Base-by-base conservation (phyloP, 2,113 vertebrate genomes). In the Cepphus grylle region DNA sequence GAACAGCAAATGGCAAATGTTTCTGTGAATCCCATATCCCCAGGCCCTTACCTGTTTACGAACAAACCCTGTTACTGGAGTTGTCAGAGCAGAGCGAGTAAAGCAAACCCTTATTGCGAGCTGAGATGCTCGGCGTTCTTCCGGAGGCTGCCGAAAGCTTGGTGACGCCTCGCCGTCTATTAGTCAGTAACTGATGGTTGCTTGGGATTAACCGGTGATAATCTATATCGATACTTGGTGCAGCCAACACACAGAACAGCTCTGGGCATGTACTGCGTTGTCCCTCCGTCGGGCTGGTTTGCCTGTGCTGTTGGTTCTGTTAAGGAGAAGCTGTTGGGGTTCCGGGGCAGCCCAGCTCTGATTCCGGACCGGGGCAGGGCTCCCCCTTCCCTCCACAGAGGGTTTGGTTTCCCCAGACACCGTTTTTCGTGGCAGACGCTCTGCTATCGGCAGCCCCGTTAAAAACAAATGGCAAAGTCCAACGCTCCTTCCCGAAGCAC, bases 31-130 rank as follows among this genome's bases (percentile, higher is more conserved):
- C 91, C 95, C 96, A 69, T 98, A 97, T 98, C 97, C 97, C 86
- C 95, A 94, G 53, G 82, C 86, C 71, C 88, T 88, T 88, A 55
- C 58, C 90, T 86, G 83, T 63, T 63, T 72, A 40, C 58, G 63
- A 70, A 78, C 94, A 92, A 93, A 81, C 95, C 93, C 79, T 43
- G 95, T 93, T 97, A 97, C 92, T 94, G 95, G 95, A 97, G 74
- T 91, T 98, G 97, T 97, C 97, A 97, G 97, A 95, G 95, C 96
- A 92, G 80, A 96, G 73, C 69, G 96, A 94, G 94, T 93, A 94
- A 96, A 88, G 95, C 88, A 77, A 74, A 71, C 55, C 80, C 56
- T 49, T 8, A 1, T 2, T 8, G 29, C 0, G 82, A 94, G 98
- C 93, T 71, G 53, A 29, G 59, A 7, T 34, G 72, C 58, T n/a